Conservation (phyloP, 1,140 invertebrate genomes). For the Arctopsyche grandis region DNA sequence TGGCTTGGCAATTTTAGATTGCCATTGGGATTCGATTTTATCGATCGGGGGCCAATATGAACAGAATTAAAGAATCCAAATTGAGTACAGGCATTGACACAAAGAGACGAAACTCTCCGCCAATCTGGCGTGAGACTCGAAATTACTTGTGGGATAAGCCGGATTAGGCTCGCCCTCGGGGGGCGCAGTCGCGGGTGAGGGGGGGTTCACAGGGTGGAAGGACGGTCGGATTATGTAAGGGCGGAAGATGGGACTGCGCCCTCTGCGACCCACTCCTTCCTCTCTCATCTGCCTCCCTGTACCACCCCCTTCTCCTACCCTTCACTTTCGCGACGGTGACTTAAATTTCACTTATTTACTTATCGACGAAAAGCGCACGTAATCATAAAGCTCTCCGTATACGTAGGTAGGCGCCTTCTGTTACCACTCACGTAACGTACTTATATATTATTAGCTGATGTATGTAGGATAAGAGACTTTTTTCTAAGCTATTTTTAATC, state of each 20-base stretch:
- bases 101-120: conserved; percentile 46
- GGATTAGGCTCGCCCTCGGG: conserved; percentile 47
- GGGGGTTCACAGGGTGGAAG: conserved; percentile 21
- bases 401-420: neutral
- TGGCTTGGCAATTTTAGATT: conserved; percentile 4
- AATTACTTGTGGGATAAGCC: conserved; percentile 55
- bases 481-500: too few species aligned
- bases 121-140: conserved; percentile 53
- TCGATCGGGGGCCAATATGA: conserved; percentile 31
- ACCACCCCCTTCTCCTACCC: conserved; percentile 7
- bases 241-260: conserved; percentile 14
- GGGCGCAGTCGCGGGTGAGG: conserved; percentile 14
- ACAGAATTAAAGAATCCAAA: conserved; percentile 44
- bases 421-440: too few species aligned
- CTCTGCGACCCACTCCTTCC: neutral
- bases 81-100: conserved; percentile 44
- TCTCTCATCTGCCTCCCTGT: neutral
- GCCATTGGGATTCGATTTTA: conserved; percentile 13
- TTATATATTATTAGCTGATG: too few species aligned
- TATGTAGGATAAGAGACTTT: too few species aligned
- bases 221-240: conserved; percentile 10
- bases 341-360: conserved; percentile 21
- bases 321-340: conserved; percentile 3
- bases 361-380: conserved; percentile 7
- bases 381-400: conserved; percentile 16